Percentiles rank a stretch among this genome's conserved stretches.
Evolutionary conservation across 2,797 vertebrate genomes (phyloP).

Genomic region (Falco cherrug): DNA sequence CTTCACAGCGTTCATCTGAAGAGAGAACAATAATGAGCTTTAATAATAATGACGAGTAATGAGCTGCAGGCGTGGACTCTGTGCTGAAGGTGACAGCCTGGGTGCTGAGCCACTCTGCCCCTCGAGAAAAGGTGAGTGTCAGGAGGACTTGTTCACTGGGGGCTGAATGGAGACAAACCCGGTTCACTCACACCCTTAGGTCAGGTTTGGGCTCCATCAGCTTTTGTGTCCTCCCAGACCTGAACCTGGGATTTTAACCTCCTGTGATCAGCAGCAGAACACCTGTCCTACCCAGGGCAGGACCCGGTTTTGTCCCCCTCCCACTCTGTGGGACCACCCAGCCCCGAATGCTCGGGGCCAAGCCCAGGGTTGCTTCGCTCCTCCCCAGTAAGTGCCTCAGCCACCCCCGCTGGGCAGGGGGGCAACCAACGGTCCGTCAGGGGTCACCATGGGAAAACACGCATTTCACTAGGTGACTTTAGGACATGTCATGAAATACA

Average conservation of each 20-base stretch:
- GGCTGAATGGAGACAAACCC: not conserved
- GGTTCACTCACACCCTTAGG: accelerated
- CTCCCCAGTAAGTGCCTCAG: accelerated
- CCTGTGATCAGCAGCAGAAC: not conserved
- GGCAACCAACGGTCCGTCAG: not conserved
- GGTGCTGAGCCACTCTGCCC: not conserved
- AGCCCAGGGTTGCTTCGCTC: not conserved
- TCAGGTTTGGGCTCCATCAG: not conserved
- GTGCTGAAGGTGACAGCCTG: not conserved
- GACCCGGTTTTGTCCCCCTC: not conserved
- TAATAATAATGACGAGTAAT: not conserved
- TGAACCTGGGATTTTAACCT: not conserved
- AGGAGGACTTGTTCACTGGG: accelerated
- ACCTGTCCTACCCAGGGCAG: accelerated
- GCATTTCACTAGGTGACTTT: not conserved
- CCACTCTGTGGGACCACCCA: not conserved
- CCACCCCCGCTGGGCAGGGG: accelerated
- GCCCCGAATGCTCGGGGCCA: accelerated
- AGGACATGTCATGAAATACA: not conserved
- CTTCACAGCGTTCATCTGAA: not conserved
- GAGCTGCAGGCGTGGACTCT: not conserved
- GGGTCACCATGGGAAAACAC: not conserved
- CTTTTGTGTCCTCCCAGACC: not conserved
- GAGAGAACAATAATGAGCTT: not conserved
- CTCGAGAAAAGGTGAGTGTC: accelerated